These are phyloP conservation scores for Botia kubotai DNA, from an alignment of 2,797 vertebrate species.

Conservation along the genomic window DNA sequence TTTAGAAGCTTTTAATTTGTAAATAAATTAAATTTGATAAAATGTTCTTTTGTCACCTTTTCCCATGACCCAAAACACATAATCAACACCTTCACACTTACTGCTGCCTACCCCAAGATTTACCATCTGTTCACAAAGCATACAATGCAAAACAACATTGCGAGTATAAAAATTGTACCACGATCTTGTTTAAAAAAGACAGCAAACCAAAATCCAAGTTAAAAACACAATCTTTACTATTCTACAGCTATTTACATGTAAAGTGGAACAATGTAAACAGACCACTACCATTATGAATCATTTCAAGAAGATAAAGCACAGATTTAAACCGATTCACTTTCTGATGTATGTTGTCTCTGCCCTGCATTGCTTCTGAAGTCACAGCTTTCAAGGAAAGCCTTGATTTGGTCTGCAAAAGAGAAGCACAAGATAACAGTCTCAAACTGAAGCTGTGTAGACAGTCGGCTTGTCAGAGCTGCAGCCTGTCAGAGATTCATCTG, in stretches of 20 bases:
- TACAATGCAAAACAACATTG: background rate
- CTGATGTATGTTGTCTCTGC: background rate
- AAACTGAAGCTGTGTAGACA: constrained; percentile 27
- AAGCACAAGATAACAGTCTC: constrained; percentile 25
- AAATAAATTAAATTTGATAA: background rate
- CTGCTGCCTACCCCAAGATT: constrained; percentile 10
- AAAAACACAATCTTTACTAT: constrained; percentile 21
- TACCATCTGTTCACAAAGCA: constrained; percentile 22
- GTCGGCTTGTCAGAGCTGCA: constrained; percentile 50
- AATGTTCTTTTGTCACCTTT: constrained; percentile 29
- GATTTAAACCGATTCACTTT: background rate
- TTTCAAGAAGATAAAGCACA: constrained; percentile 12
- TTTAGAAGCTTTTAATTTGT: constrained; percentile 24
- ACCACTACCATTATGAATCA: constrained; percentile 8
- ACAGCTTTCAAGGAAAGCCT: background rate
- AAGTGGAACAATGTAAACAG: too few species aligned
- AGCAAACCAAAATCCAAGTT: background rate
- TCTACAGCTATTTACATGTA: background rate
- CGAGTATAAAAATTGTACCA: background rate
- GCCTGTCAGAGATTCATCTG: constrained; percentile 54
- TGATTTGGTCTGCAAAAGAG: constrained; percentile 20
- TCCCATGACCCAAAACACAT: constrained; percentile 16
- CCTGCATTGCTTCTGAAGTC: constrained; percentile 8
- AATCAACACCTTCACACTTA: constrained; percentile 20
- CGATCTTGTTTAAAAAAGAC: background rate